Evolutionary conservation across 1,140 invertebrate genomes (phyloP), one percentile per base, ranked within the genome.

Genomic region (Aricia agestis): DNA sequence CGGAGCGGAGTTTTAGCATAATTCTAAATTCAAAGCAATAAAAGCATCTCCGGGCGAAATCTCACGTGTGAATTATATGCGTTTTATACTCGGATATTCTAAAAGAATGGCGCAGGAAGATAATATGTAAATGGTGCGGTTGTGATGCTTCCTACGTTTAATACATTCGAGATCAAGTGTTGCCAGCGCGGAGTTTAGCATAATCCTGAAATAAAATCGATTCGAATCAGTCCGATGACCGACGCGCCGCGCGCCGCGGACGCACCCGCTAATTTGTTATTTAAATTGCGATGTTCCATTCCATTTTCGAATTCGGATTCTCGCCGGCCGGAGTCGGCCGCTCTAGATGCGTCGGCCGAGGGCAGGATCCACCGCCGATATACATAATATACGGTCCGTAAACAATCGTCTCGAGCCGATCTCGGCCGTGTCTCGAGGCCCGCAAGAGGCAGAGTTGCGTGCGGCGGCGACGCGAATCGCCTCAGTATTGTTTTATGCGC

Each of bases 181-280:
- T 58, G 36, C 57, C 57, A 61, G 68, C 36, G 68, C 58, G 31
- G 19, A 69, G 58, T 74, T 78, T 78, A 76, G 71, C 76, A 71
- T 76, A 78, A 76, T 78, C 74, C 71, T 69, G 66, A 75, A 59
- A 73, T 75, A 74, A 72, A 75, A 79, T 74, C 69, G 72, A 76
- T 72, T 74, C 66, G 67, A 70, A 75, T 73, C 74, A 74, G 78
- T 73, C 76, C 74, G 81, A 82, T 81, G 80, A 80, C 75, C 78
- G 81, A 82, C 81, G 84, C 82, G 85, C 81, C 82, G 80, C 81
- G 84, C 82, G 85, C 81, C 82, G 81, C 79, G 81, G 82, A 84
- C 80, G 84, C 80, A 80, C 82, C 84, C 82, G 82, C 82, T 83
- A 84, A 89, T 89, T 89, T 87, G 85, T 87, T 86, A 89, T 88